Evolutionary conservation across 2,797 vertebrate genomes (phyloP), one percentile per base, ranked within the genome.

Genomic region (Xiphorhynchus erythropygius): DNA sequence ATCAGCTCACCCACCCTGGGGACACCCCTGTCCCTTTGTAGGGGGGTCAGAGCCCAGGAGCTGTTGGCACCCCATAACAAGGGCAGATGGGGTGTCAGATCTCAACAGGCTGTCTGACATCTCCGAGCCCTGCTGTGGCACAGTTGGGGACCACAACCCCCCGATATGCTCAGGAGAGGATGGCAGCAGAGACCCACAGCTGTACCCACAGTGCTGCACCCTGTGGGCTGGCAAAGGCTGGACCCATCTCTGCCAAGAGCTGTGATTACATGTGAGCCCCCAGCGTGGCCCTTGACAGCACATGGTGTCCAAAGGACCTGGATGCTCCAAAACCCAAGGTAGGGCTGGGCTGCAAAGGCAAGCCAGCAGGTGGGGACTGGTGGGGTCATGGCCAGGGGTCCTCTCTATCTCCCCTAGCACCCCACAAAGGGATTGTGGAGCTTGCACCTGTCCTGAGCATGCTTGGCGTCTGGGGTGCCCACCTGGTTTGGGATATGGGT

Each of bases 101-200:
- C 33, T 7, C n/a, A 18, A 16, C 6, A 1, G 47, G n/a, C 49
- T 59, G 4, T 0, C 19, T 1, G 5, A 7, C 60, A 46, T 49
- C 46, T 46, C 63, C 11, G 1, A 42, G 32, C 6, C n/a, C 39
- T 39, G 32, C 52, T 47, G 46, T 1, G 1, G 37, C 0, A 0
- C 46, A n/a, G n/a, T 10, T 59, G 65, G 77, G 53, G 46, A 46
- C 35, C 24, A n/a, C 39, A 69, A 6, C 11, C 41, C 28, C 11
- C 8, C 10, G 0, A 0, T 3, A 7, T 32, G 25, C 41, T 65
- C 1, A 1, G 60, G 21, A n/a, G 30, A 13, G 22, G 12, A 28
- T 3, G 6, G 27, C n/a, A 30, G 33, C 11, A 23, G 28, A 53
- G 32, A 41, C n/a, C 30, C 39, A 7, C 27, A 4, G 1, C 22